phyloP scores from a whole-genome alignment of 2,888 invertebrate species.

The Drosophila barbarae region DNA sequence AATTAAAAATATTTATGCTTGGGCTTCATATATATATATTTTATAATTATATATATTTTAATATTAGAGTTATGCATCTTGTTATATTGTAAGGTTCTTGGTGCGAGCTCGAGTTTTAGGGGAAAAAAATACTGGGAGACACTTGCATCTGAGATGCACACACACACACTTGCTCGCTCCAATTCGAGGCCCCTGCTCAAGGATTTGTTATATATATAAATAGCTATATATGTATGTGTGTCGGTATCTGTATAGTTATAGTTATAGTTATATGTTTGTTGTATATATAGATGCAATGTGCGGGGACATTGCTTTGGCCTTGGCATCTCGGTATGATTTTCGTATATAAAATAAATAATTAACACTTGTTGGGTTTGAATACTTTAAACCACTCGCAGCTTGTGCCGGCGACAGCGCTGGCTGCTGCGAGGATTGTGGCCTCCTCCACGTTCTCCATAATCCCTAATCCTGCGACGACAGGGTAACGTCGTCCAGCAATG shows the following conservation, averaged over 20 bases:
- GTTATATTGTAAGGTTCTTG: background rate
- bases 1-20: conserved; percentile 54
- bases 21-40: background rate
- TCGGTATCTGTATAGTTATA: conserved; percentile 16
- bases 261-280: conserved; percentile 6
- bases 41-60: background rate
- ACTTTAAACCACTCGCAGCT: conserved; percentile 46
- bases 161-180: background rate
- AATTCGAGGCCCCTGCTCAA: background rate
- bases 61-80: background rate
- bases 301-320: conserved; percentile 22
- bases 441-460: background rate
- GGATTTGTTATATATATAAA: conserved; percentile 16
- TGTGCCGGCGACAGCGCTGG: conserved; percentile 33
- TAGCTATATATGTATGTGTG: conserved; percentile 24
- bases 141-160: conserved; percentile 15
- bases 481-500: conserved; percentile 49
- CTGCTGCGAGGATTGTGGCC: conserved; percentile 23
- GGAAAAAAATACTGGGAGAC: conserved; percentile 5
- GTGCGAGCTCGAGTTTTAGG: conserved; percentile 5
- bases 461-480: background rate
- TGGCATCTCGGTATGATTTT: conserved; percentile 23
- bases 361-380: conserved; percentile 39
- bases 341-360: conserved; percentile 63
- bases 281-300: conserved; percentile 9